phyloP scores from a whole-genome alignment of 2,113 vertebrate species.

The Cyphotilapia sp. region DNA sequence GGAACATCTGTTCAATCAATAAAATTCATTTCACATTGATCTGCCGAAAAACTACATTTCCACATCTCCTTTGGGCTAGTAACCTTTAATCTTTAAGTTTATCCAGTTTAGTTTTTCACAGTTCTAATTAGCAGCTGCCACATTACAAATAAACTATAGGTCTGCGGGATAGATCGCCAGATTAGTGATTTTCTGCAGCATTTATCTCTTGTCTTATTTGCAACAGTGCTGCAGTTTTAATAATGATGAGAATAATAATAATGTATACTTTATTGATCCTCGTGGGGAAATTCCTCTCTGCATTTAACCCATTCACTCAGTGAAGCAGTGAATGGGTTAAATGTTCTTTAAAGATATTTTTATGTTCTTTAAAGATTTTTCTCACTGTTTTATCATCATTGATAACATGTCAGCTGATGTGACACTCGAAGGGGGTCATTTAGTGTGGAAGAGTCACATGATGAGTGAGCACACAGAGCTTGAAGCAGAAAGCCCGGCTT shows the following conservation, averaged over 20 bases:
- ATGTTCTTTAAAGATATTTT: background rate
- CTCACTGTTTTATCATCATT: background rate
- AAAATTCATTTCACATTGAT: background rate
- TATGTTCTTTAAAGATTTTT: background rate
- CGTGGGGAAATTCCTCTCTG: background rate
- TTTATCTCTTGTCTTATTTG: background rate
- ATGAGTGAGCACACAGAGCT: background rate
- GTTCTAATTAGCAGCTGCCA: background rate
- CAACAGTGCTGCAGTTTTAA: background rate
- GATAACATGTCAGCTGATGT: background rate
- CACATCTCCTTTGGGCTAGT: background rate
- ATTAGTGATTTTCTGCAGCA: background rate
- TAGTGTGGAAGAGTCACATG: background rate
- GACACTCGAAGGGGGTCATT: background rate
- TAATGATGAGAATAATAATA: background rate
- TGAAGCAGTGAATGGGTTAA: background rate
- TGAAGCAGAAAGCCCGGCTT: background rate
- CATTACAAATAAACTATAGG: background rate
- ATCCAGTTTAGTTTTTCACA: background rate
- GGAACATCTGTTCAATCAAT: background rate
- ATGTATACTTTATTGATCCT: background rate
- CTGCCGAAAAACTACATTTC: background rate
- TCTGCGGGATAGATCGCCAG: background rate
- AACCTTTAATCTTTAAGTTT: background rate
- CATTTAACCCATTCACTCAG: background rate